A percentile compares a stretch with the other conserved stretches of the same genome.
Evolutionary conservation across 1,140 invertebrate genomes (phyloP).

Genomic region (Cepaea nemoralis): DNA sequence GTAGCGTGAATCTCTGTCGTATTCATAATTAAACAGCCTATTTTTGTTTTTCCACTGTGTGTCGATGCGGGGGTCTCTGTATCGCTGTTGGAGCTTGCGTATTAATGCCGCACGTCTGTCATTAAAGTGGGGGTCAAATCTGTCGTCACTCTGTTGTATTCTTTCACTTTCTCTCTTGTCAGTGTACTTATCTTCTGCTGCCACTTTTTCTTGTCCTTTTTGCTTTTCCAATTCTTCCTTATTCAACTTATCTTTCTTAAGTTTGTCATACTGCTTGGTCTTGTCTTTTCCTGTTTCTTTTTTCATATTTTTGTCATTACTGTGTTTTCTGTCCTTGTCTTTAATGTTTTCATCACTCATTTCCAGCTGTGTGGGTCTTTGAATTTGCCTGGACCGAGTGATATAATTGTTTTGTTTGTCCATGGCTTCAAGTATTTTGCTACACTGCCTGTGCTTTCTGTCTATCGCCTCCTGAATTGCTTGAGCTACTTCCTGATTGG

Average conservation of each 20-base stretch:
- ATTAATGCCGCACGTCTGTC: not conserved
- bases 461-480: slow-evolving; percentile 22
- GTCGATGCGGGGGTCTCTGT: not conserved
- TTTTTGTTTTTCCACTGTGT: not conserved
- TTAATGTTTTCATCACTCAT: not conserved
- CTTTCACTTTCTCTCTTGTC: not conserved
- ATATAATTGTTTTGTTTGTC: not conserved
- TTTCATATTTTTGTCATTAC: not conserved
- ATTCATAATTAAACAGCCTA: not conserved
- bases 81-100: not conserved
- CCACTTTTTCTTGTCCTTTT: not conserved
- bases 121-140: not conserved
- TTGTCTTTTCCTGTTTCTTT: slow-evolving; percentile 18
- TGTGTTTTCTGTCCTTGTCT: not conserved
- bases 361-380: not conserved
- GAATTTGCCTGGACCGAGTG: not conserved
- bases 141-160: not conserved
- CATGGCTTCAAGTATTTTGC: not conserved
- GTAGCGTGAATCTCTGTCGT: not conserved
- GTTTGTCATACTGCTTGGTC: not conserved
- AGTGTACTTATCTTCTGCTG: not conserved
- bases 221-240: not conserved
- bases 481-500: slow-evolving; percentile 14
- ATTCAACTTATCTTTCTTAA: not conserved
- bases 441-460: not conserved